A percentile compares a stretch with the other conserved stretches of the same genome.
Conservation (phyloP, 2,113 vertebrate species). For the Fulica atra region DNA sequence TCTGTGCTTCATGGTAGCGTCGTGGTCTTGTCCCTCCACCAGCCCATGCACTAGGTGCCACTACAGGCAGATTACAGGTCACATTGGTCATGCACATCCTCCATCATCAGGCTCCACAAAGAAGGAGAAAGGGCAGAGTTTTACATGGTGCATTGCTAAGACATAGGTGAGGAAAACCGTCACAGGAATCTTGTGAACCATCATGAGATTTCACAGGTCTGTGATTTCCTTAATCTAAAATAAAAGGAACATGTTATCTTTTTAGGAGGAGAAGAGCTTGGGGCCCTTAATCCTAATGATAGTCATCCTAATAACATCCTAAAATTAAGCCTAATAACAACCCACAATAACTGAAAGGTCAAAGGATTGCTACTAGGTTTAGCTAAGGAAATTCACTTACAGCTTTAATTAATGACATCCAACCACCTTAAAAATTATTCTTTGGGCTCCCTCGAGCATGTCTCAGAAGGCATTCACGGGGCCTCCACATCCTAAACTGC, state of each 20-base stretch:
- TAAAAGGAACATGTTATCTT: background rate
- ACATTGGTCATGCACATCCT: background rate
- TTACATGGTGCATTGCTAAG: background rate
- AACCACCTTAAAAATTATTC: background rate
- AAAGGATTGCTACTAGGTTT: background rate
- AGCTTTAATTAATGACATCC: background rate
- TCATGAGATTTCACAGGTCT: background rate
- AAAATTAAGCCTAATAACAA: constrained; percentile 19
- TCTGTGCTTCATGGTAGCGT: background rate
- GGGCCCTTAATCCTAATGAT: background rate
- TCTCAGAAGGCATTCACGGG: background rate
- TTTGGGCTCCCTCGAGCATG: background rate
- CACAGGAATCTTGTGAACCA: background rate
- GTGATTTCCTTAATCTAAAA: background rate
- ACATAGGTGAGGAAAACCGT: background rate
- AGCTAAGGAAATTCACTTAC: background rate
- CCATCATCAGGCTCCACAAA: background rate
- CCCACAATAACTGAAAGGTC: background rate
- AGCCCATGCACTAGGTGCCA: background rate
- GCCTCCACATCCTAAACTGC: background rate
- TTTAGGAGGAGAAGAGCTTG: background rate
- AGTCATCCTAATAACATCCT: background rate
- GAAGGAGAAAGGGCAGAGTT: background rate
- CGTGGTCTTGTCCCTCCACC: background rate
- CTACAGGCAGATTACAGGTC: background rate